These are phyloP conservation scores for Drosophila santomea DNA, from an alignment of 1,140 invertebrate species.

Conservation along the genomic window DNA sequence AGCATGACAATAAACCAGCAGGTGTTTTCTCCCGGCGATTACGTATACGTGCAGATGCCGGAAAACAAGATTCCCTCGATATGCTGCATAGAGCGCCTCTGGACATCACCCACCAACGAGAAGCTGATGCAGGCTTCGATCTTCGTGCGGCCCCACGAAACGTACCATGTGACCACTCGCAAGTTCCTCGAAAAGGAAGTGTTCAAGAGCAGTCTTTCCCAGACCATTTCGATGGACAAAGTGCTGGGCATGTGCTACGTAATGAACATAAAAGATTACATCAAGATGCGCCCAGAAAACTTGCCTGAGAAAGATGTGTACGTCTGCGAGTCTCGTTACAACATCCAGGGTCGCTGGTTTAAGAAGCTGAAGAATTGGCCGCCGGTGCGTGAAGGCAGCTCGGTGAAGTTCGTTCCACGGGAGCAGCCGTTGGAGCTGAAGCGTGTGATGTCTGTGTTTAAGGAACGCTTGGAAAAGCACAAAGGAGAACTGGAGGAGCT, in stretches of 20 bases:
- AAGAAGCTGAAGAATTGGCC: conserved; percentile 98
- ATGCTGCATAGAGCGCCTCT: conserved; percentile 94
- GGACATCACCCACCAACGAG: conserved; percentile 92
- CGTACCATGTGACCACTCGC: conserved; percentile 96
- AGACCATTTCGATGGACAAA: conserved; percentile 92
- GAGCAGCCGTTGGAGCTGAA: conserved; percentile 92
- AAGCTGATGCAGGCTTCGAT: conserved; percentile 96
- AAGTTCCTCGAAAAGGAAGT: conserved; percentile 98
- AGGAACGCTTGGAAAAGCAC: conserved; percentile 95
- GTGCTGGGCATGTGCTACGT: conserved; percentile 97
- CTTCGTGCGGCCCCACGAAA: conserved; percentile 92
- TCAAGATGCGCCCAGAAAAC: conserved; percentile 93
- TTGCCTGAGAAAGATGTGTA: conserved; percentile 97
- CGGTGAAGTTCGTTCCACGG: conserved; percentile 88
- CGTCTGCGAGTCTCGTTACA: conserved; percentile 98
- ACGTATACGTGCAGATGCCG: conserved; percentile 77
- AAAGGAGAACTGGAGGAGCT: conserved; percentile 95
- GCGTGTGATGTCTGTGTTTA: conserved; percentile 96
- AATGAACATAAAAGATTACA: conserved; percentile 97
- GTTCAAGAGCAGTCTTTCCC: conserved; percentile 94
- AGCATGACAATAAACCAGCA: conserved; percentile 84
- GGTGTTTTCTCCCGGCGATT: conserved; percentile 82
- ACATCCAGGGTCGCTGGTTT: conserved; percentile 92
- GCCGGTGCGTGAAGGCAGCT: conserved; percentile 85
- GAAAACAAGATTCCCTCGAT: conserved; percentile 90